Base-by-base conservation (phyloP, 2,888 invertebrate genomes). In the Pegoplata infirma region DNA sequence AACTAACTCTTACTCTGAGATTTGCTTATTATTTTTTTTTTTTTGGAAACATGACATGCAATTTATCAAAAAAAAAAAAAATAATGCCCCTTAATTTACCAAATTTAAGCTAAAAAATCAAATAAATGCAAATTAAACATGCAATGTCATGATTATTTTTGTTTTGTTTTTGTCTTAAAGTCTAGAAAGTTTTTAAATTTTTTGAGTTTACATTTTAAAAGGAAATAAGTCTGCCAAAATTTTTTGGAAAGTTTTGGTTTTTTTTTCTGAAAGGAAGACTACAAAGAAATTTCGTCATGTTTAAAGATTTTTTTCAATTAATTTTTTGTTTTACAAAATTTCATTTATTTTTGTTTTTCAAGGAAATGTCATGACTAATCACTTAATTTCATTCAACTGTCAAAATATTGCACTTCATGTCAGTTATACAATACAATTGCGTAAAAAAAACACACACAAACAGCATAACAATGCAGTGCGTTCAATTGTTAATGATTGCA, bases 121-220 rank as follows among this genome's bases (percentile, higher is more conserved):
- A 23, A 25, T 19, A 28, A 73, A 56, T 40, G 25, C 16, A 47
- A 16, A n/a, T 44, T 44, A 56, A 76, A 73, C 77, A 77, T 68
- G 68, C 73, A 61, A 68, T 51, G 36, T 51, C 56, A 71, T 47
- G 32, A 12, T 16, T n/a, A n/a, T n/a, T n/a, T 8, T 25, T 59
- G 7, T 21, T 32, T 0, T 8, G n/a, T 7, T 19, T 32, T 36
- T 14, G 14, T n/a, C 14, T 23, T 12, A 61, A 17, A 40, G 53
- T 72, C 66, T 76, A 44, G 4, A 76, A 76, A 71, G 59, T 76
- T 69, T 51, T 21, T n/a, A n/a, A 40, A n/a, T 12, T 40, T n/a
- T 40, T 40, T 4, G 3, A 40, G 3, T 25, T 25, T 6, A 25
- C 6, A 40, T 8, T 5, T 28, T 28, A 36, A 12, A 36, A 36